Evolutionary conservation across 2,113 vertebrate genomes (phyloP).

Genomic region (Xiphias gladius): DNA sequence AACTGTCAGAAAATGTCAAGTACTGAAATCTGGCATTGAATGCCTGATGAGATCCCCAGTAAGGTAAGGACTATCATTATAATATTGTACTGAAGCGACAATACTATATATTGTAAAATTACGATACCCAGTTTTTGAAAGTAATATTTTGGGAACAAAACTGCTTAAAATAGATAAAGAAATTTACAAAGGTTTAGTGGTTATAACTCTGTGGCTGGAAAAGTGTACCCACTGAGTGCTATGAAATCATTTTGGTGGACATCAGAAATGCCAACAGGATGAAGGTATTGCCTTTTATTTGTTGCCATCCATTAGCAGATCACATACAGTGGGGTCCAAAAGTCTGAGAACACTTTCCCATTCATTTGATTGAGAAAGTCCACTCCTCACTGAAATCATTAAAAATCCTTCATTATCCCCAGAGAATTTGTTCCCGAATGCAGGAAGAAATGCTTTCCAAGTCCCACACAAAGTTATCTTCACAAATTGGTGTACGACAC

Average conservation of each 20-base stretch:
- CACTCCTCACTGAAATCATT: background rate
- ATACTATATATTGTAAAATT: background rate
- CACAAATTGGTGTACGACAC: constrained; percentile 4
- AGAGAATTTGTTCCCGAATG: constrained; percentile 1
- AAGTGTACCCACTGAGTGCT: background rate
- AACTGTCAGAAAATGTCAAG: background rate
- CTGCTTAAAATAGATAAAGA: background rate
- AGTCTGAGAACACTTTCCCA: no score
- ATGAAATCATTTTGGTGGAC: background rate
- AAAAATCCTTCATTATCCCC: background rate
- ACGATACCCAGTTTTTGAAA: background rate
- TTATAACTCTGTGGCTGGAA: background rate
- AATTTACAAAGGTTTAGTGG: background rate
- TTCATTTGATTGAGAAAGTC: background rate
- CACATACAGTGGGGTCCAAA: background rate
- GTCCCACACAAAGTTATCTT: constrained; percentile 11
- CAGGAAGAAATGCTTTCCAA: background rate
- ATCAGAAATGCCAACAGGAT: constrained; percentile 1
- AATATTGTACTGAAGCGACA: background rate
- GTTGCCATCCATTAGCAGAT: background rate
- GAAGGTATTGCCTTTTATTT: background rate
- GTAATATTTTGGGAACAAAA: constrained; percentile 8
- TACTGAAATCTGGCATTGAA: background rate
- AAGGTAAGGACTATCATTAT: background rate
- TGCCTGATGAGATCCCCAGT: background rate